Evolutionary conservation across 2,888 invertebrate genomes (phyloP).

Genomic region (Eurois occulta): DNA sequence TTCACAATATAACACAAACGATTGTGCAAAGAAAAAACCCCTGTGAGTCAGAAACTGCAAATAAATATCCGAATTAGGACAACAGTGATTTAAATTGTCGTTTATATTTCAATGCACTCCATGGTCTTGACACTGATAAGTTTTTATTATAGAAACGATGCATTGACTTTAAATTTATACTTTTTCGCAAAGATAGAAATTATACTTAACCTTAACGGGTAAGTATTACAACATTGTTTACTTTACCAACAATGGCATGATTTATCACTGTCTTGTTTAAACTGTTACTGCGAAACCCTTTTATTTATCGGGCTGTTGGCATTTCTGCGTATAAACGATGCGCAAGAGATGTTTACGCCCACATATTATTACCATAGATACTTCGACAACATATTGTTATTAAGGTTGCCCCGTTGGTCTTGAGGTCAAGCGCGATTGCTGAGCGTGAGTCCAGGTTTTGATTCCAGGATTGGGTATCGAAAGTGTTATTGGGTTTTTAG

Average conservation of each 20-base stretch:
- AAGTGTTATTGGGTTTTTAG: not conserved
- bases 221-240: constrained; percentile 26
- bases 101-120: not conserved
- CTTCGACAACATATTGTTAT: not conserved
- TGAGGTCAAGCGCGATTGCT: not conserved
- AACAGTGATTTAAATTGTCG: not conserved
- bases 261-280: constrained; percentile 19
- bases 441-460: not conserved
- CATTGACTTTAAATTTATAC: not conserved
- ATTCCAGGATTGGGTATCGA: not conserved
- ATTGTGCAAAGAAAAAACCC: not conserved
- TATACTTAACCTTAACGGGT: constrained; percentile 4
- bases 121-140: not conserved
- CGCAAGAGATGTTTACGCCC: constrained; percentile 37
- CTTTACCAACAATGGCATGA: constrained; percentile 18
- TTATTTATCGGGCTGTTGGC: constrained; percentile 47
- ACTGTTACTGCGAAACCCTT: constrained; percentile 24
- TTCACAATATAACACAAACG: not conserved
- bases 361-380: constrained; percentile 25
- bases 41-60: not conserved
- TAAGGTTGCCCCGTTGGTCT: not conserved
- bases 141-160: not conserved
- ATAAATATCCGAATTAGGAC: not conserved
- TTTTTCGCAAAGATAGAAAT: not conserved
- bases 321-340: constrained; percentile 33